Evolutionary conservation across 2,113 vertebrate species (phyloP).

Genomic region (Macquaria ambigua): DNA sequence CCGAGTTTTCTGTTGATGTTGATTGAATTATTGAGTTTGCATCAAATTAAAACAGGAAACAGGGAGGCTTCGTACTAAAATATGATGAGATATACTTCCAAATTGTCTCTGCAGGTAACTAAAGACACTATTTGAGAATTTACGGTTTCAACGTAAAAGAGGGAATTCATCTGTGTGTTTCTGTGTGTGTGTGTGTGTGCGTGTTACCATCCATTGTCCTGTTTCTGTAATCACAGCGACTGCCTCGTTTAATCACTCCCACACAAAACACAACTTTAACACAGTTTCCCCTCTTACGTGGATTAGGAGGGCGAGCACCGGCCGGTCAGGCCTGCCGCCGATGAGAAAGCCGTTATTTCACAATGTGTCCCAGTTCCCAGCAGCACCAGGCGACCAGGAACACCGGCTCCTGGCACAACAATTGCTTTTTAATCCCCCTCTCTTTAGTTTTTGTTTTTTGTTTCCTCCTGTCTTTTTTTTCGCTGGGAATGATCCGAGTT

Average conservation of each 20-base stretch:
- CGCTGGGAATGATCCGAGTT: slow-evolving; percentile 14
- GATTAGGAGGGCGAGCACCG: slow-evolving; percentile 32
- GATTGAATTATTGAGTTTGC: too few species aligned
- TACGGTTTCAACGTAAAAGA: background rate
- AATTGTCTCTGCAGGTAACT: background rate
- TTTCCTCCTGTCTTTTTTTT: background rate
- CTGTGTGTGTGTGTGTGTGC: background rate
- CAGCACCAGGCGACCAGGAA: slow-evolving; percentile 48
- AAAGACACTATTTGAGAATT: background rate
- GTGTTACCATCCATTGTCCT: slow-evolving; percentile 13
- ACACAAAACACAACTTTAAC: slow-evolving; percentile 35
- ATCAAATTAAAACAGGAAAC: too few species aligned
- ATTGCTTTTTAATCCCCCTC: slow-evolving; percentile 59
- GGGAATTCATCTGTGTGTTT: background rate
- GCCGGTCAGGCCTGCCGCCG: slow-evolving; percentile 7
- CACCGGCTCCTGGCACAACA: slow-evolving; percentile 48
- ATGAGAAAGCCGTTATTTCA: slow-evolving; percentile 45
- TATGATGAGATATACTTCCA: too few species aligned
- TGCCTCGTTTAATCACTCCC: slow-evolving; percentile 45
- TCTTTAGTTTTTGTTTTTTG: slow-evolving; percentile 1
- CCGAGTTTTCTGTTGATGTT: too few species aligned
- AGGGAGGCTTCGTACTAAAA: too few species aligned
- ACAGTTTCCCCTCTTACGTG: slow-evolving; percentile 28
- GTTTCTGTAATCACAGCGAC: slow-evolving; percentile 34
- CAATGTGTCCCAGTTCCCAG: slow-evolving; percentile 66